These are phyloP conservation scores for Drosophila lacicola DNA, from an alignment of 2,888 invertebrate genomes.

Conservation along the genomic window DNA sequence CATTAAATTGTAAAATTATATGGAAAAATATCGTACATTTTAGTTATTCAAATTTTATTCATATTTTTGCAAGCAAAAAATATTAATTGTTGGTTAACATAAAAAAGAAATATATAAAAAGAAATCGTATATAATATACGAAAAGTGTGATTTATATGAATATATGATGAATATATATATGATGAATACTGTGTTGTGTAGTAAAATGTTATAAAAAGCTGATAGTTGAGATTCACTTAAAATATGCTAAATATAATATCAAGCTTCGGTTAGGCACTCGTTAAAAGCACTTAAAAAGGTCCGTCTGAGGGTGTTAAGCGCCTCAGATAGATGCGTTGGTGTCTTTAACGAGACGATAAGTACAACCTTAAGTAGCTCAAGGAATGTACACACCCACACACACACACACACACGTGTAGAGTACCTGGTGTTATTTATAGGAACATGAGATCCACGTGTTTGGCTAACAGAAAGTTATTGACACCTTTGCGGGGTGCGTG, in stretches of 20 bases:
- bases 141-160: too few species aligned
- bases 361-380: not conserved
- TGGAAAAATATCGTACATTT: too few species aligned
- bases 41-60: too few species aligned
- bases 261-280: not conserved
- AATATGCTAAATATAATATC: not conserved
- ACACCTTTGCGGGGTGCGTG: conserved; percentile 16
- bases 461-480: conserved; percentile 28
- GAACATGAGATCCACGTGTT: conserved; percentile 2
- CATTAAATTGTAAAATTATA: too few species aligned
- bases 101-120: too few species aligned
- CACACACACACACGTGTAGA: not conserved
- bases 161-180: too few species aligned
- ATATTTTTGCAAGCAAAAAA: too few species aligned
- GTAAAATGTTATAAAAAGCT: not conserved
- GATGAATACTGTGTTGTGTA: not conserved
- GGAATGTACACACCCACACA: not conserved
- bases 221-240: not conserved
- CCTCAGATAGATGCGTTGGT: not conserved
- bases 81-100: too few species aligned
- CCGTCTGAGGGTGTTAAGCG: not conserved
- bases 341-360: not conserved
- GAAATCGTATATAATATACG: too few species aligned
- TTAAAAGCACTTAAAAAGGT: conserved; percentile 10
- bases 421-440: not conserved